Conservation (phyloP, 2,113 vertebrate genomes). For the Tragelaphus strepsiceros region DNA sequence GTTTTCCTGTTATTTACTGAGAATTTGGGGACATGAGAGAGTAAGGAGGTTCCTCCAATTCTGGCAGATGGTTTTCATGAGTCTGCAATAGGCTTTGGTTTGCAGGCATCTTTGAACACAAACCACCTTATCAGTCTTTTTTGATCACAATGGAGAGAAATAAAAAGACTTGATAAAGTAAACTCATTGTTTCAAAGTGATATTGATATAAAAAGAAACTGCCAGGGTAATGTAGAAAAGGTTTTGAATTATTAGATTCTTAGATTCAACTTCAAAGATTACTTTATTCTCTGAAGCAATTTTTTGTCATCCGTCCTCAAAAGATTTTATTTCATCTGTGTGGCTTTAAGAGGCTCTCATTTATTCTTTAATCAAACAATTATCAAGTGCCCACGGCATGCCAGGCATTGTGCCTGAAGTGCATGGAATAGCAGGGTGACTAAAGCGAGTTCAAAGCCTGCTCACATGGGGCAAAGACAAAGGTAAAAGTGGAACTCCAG, state of each 20-base stretch:
- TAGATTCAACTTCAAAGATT: conserved; percentile 41
- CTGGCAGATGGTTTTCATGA: neutral
- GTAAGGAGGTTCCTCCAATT: neutral
- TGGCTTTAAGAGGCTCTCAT: conserved; percentile 8
- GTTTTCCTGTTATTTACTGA: neutral
- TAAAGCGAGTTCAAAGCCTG: neutral
- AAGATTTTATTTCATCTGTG: neutral
- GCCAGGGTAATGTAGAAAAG: neutral
- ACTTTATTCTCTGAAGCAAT: neutral
- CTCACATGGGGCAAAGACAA: neutral
- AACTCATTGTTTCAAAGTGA: conserved; percentile 12
- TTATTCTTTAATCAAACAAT: neutral
- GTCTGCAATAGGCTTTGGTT: neutral
- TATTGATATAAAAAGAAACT: neutral
- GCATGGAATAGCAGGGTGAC: neutral
- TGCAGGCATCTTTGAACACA: neutral
- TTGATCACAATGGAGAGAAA: neutral
- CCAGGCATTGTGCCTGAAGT: neutral
- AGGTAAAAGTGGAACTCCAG: neutral
- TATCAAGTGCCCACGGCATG: neutral
- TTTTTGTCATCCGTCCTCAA: neutral
- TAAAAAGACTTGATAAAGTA: neutral
- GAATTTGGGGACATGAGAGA: neutral
- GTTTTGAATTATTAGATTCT: conserved; percentile 28
- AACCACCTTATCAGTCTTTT: neutral